phyloP scores from a whole-genome alignment of 2,113 vertebrate genomes.

The Jacana jacana region DNA sequence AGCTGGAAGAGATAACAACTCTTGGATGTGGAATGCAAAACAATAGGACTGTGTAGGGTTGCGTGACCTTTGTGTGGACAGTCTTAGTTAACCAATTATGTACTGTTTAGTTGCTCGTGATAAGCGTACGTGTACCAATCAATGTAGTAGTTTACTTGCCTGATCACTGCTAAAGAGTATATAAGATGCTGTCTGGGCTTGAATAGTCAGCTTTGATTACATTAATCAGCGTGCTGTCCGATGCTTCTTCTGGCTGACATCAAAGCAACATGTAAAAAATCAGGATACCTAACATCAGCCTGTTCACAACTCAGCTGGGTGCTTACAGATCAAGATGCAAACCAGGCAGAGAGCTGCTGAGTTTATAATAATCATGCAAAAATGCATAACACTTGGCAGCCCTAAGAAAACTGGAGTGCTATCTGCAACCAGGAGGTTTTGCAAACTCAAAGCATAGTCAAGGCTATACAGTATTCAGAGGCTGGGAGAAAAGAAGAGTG shows the following conservation, averaged over 20 bases:
- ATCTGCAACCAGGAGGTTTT: not conserved
- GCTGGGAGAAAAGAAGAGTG: not conserved
- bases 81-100: no score
- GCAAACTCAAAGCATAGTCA: not conserved
- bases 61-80: no score
- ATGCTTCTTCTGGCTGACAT: not conserved
- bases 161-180: no score
- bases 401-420: not conserved
- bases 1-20: no score
- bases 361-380: constrained; percentile 11
- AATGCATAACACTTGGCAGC: not conserved
- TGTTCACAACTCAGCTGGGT: not conserved
- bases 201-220: no score
- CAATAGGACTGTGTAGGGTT: no score
- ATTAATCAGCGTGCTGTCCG: no score
- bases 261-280: constrained; percentile 9
- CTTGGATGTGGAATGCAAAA: no score
- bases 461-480: not conserved
- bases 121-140: no score
- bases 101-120: no score
- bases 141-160: no score
- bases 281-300: not conserved
- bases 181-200: no score
- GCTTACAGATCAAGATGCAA: constrained; percentile 17
- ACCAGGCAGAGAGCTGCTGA: not conserved